Evolutionary conservation across 2,113 vertebrate genomes (phyloP), one percentile per base, ranked within the genome.

Genomic region (Isichthys henryi): DNA sequence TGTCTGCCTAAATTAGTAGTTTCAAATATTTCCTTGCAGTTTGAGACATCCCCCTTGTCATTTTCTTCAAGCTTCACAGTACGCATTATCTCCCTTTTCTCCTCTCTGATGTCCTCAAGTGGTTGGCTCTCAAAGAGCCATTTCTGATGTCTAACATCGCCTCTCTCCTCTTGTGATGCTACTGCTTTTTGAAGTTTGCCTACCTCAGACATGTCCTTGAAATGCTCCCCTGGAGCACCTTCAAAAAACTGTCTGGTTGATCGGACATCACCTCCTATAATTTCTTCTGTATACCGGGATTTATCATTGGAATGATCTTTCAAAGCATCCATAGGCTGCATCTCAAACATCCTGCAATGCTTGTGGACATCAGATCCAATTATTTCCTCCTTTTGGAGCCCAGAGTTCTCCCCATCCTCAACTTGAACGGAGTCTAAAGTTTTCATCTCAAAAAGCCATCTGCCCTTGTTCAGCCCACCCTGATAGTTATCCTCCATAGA

Each of bases 71-170:
- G 92, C 87, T 96, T 96, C 23, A 98, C 96, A 17, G 97, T 97
- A 89, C 92, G 94, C 45, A 93, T 87, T 5, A 95, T 91, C 90
- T 97, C 95, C 86, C 96, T 98, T 92, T 94, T 96, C 87, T 96
- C 96, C 62, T 98, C 96, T 93, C 97, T 94, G 89, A 98, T 98
- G 27, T 97, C 93, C 93, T 97, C 97, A 66, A 98, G 93, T 7
- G 97, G 96, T 82, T 97, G 95, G 53, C 97, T 97, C 94, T 98
- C 97, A 93, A 98, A 98, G 91, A 96, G 83, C 97, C 96, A 97
- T 94, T 96, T 98, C 87, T 98, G 97, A 91, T 97, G 97, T 88
- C 94, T 95, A 15, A 98, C 97, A 90, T 98, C 96, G 1, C 97
- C 97, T 86, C 92, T 97, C 91, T 98, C 97, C 92, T 97, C 97